Conservation (phyloP, 2,888 invertebrate species). For the Hyalella azteca region DNA sequence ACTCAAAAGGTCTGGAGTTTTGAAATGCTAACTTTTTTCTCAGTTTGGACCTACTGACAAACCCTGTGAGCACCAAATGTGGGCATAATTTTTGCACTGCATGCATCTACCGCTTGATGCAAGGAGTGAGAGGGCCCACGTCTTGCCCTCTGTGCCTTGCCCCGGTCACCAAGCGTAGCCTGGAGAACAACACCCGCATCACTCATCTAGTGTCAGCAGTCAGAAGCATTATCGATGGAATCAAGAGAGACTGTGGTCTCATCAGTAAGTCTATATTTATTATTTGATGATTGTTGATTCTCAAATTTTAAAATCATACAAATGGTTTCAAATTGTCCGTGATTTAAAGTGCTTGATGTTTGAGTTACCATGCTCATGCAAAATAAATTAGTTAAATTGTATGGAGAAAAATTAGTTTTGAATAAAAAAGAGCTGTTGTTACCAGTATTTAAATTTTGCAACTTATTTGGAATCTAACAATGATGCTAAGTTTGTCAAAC, state of each 20-base stretch:
- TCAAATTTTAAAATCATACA: no score
- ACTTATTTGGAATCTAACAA: no score
- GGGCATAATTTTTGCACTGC: slow-evolving; percentile 50
- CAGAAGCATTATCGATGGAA: slow-evolving; percentile 45
- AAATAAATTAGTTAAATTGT: no score
- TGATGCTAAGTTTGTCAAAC: no score
- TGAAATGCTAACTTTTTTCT: background rate
- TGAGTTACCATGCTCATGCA: no score
- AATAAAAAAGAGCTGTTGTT: no score
- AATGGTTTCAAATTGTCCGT: no score
- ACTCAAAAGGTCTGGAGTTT: no score
- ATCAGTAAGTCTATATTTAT: slow-evolving; percentile 41
- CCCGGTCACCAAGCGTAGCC: slow-evolving; percentile 48
- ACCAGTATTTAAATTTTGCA: no score
- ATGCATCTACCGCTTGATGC: slow-evolving; percentile 43
- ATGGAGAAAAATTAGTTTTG: no score
- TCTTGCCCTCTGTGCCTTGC: slow-evolving; percentile 51
- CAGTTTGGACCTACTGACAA: slow-evolving; percentile 52
- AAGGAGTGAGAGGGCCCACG: slow-evolving; percentile 21
- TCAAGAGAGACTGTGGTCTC: slow-evolving; percentile 54
- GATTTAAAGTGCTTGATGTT: no score
- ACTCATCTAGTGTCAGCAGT: slow-evolving; percentile 43
- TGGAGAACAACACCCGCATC: slow-evolving; percentile 44
- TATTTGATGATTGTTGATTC: background rate
- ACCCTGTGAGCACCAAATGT: slow-evolving; percentile 54